Evolutionary conservation across 2,888 invertebrate genomes (phyloP).

Genomic region (Tiphia femorata): DNA sequence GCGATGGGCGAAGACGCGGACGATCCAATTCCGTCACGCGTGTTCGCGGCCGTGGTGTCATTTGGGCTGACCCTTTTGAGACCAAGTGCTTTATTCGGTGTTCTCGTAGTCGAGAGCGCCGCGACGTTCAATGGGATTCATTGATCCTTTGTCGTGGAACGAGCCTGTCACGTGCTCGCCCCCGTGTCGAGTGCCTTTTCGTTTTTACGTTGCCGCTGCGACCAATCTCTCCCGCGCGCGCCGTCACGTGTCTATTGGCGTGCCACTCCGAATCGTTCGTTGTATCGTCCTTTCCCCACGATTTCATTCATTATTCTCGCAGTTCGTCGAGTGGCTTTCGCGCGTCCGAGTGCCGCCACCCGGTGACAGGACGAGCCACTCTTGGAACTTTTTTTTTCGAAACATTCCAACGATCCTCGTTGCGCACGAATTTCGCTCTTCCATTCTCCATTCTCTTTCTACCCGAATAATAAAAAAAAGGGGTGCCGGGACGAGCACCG

Average conservation of each 20-base stretch:
- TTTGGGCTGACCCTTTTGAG: constrained; percentile 29
- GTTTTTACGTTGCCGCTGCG: neutral
- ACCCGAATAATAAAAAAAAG: neutral
- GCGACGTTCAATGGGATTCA: constrained; percentile 22
- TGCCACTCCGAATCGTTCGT: neutral
- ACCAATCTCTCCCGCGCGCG: neutral
- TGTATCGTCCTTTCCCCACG: neutral
- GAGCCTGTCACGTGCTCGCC: constrained; percentile 3
- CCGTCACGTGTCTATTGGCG: neutral
- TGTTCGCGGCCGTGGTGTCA: constrained; percentile 25
- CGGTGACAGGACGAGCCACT: too few species aligned
- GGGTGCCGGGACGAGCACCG: neutral
- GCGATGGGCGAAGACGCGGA: constrained; percentile 26
- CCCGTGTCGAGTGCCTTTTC: neutral
- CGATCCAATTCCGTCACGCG: constrained; percentile 27
- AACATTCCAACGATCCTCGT: too few species aligned
- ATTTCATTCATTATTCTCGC: neutral
- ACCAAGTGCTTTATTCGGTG: constrained; percentile 26
- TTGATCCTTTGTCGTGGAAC: constrained; percentile 15
- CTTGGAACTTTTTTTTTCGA: too few species aligned
- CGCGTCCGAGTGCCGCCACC: neutral
- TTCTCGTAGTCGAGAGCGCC: constrained; percentile 3
- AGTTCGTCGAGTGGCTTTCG: neutral
- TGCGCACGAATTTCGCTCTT: too few species aligned
- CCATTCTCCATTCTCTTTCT: too few species aligned